phyloP scores from a whole-genome alignment of 2,888 invertebrate genomes.

The Thymelicus lineola region DNA sequence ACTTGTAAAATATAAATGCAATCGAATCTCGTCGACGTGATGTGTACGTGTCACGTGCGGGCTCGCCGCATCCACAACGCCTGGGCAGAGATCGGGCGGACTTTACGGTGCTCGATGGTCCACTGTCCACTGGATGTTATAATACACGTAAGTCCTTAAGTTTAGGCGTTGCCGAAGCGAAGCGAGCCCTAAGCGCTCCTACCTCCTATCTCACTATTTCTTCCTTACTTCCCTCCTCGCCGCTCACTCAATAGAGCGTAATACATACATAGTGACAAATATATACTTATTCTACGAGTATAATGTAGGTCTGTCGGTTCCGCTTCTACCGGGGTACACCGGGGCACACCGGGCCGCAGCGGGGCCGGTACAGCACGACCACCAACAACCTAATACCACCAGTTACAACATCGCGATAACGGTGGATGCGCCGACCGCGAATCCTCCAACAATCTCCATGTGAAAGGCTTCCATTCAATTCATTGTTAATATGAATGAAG shows the following conservation, averaged over 20 bases:
- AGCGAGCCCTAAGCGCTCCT: conserved; percentile 13
- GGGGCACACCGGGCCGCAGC: too few species aligned
- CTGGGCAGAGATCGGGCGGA: conserved; percentile 6
- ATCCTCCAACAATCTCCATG: too few species aligned
- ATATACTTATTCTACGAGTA: conserved; percentile 13
- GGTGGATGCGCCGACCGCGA: too few species aligned
- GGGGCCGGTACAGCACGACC: too few species aligned
- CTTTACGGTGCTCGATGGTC: background rate
- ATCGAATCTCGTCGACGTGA: conserved; percentile 64
- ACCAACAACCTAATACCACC: too few species aligned
- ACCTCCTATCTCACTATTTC: background rate
- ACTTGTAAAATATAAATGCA: conserved; percentile 70
- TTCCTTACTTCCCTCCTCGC: background rate
- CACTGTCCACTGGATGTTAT: too few species aligned
- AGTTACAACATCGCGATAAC: too few species aligned
- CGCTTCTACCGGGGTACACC: too few species aligned
- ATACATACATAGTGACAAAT: conserved; percentile 2
- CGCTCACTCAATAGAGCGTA: conserved; percentile 1
- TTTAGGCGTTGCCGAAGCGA: background rate
- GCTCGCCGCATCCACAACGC: conserved; percentile 4
- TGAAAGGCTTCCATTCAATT: too few species aligned
- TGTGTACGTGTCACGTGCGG: conserved; percentile 43
- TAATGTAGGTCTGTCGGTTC: background rate
- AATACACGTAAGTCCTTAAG: background rate
- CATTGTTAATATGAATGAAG: too few species aligned